Percentiles rank a stretch among this genome's conserved stretches.
These are phyloP conservation scores for Zalophus californianus DNA, from an alignment of 2,797 vertebrate species.

Conservation along the genomic window DNA sequence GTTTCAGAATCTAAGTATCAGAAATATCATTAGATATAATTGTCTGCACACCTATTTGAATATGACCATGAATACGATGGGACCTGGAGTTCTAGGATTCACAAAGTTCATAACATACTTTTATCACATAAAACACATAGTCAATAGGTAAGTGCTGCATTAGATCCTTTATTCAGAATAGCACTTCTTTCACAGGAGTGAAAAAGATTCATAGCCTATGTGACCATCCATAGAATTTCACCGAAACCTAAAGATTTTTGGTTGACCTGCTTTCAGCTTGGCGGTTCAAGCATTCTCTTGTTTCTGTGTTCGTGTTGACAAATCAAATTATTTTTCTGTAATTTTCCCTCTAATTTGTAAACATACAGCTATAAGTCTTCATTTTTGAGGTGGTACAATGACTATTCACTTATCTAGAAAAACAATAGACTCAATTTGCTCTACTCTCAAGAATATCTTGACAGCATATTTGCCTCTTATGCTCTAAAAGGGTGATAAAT, in stretches of 20 bases:
- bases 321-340: slow-evolving; percentile 5
- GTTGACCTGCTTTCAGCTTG: not conserved
- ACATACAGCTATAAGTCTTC: not conserved
- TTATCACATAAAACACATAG: not conserved
- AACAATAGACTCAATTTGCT: not conserved
- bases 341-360: not conserved
- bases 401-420: not conserved
- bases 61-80: not conserved
- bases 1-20: not conserved
- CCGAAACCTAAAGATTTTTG: not conserved
- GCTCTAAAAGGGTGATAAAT: not conserved
- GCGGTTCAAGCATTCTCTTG: not conserved
- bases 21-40: not conserved
- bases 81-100: not conserved
- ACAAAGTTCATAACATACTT: not conserved
- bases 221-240: not conserved
- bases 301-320: not conserved
- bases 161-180: not conserved
- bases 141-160: not conserved
- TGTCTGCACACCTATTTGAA: not conserved
- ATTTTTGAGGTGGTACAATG: not conserved
- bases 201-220: not conserved
- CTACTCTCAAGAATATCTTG: not conserved
- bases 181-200: not conserved
- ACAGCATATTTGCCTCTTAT: not conserved